Conservation (phyloP, 2,797 vertebrate genomes). For the Trichosurus vulpecula region DNA sequence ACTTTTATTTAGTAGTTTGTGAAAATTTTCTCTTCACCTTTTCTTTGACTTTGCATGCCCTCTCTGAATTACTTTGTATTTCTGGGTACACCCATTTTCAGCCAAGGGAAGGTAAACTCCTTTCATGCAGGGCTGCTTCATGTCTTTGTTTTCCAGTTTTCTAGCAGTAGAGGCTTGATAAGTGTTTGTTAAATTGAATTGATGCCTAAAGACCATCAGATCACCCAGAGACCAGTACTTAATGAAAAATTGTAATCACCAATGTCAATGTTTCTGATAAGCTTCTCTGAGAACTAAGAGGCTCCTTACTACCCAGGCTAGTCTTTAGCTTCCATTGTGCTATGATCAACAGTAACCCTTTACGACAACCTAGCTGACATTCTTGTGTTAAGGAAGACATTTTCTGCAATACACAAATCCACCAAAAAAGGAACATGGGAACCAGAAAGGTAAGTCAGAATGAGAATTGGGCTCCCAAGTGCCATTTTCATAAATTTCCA, state of each 20-base stretch:
- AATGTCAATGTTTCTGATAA: constrained; percentile 1
- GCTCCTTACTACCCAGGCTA: neutral
- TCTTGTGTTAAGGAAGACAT: neutral
- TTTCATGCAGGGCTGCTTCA: neutral
- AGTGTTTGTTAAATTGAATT: neutral
- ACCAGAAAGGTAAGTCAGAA: neutral
- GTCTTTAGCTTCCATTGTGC: constrained; percentile 17
- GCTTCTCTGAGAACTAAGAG: neutral
- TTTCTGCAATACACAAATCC: neutral
- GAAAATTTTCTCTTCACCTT: neutral
- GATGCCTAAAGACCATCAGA: constrained; percentile 49
- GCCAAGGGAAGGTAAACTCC: neutral
- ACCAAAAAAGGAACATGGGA: neutral
- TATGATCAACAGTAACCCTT: neutral
- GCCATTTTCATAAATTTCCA: neutral
- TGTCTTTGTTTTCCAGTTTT: neutral
- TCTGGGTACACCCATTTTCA: neutral
- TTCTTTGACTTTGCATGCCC: neutral
- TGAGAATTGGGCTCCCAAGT: neutral
- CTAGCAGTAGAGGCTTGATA: neutral
- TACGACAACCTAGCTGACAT: neutral
- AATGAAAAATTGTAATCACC: constrained; percentile 32
- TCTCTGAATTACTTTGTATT: neutral
- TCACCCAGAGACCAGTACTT: constrained; percentile 42
- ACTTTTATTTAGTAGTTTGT: neutral